Base-by-base conservation (phyloP, 2,888 invertebrate genomes). In the Drosophila kanekoi region DNA sequence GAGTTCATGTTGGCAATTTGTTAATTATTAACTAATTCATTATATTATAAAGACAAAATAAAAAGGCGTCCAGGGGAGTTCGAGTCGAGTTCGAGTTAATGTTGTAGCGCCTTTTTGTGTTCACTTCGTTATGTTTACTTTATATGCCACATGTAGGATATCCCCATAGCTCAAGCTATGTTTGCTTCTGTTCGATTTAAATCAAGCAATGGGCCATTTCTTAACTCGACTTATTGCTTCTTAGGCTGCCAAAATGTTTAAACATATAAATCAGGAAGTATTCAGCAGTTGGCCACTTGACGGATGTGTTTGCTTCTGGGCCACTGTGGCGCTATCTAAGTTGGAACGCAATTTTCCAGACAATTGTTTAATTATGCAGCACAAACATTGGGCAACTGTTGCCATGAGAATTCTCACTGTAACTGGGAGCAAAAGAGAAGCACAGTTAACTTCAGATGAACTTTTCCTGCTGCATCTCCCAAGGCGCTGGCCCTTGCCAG, bases 281-380 rank as follows among this genome's bases (percentile, higher is more conserved):
- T 18, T 65, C 32, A 43, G 35, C 48, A 52, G 40, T 28, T 41
- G 28, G 61, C 28, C 62, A 52, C 18, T 35, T 49, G 62, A 51
- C 16, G 32, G 44, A 33, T 62, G 47, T 38, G 54, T 66, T 57
- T 57, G 20, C 38, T 0, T 67, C 33, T 59, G 38, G 43, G 28
- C 23, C 40, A 41, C 32, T 41, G 38, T 18, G 43, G 37, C 47
- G 9, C 41, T 47, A 41, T 41, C 47, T 58, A 51, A 77, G 67
- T 56, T 77, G 80, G 76, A 67, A 73, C 78, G 64, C 70, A 72
- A 70, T 81, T 79, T 69, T 64, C 58, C 64, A 70, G 69, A 66
- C 77, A 81, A 76, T 79, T 77, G 71, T 81, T 83, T 86, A 81
- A 86, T 86, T 83, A 83, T 86, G 81, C 77, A 79, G 51, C 56